Conservation (phyloP, 2,797 vertebrate genomes). For the Helarctos malayanus region DNA sequence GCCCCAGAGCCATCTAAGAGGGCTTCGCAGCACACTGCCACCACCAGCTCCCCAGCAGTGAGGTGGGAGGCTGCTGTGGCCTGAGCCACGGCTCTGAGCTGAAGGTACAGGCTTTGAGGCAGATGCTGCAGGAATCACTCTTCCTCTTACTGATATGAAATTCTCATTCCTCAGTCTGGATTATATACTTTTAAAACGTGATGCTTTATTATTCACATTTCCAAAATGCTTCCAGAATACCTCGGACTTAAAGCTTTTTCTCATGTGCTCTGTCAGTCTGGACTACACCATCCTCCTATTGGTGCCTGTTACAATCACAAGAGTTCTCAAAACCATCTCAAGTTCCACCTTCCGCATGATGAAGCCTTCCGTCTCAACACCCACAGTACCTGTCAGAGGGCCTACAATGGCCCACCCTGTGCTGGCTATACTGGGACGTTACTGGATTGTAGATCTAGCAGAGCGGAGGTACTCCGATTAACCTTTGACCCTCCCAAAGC, state of each 20-base stretch:
- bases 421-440: too few species aligned
- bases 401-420: fast-evolving
- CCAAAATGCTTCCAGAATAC: too few species aligned
- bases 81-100: too few species aligned
- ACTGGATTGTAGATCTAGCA: fast-evolving
- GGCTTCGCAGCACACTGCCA: neutral
- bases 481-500: neutral
- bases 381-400: neutral
- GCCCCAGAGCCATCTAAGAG: too few species aligned
- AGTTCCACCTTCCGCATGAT: neutral
- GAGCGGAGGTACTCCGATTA: fast-evolving
- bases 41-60: neutral
- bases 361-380: too few species aligned
- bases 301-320: neutral
- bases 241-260: neutral
- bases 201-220: neutral
- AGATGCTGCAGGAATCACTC: fast-evolving
- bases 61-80: neutral
- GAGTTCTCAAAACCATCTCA: too few species aligned
- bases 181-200: neutral
- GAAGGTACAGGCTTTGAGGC: too few species aligned
- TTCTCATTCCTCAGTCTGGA: neutral
- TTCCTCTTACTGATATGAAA: too few species aligned
- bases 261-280: too few species aligned
- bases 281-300: neutral